Evolutionary conservation across 2,113 vertebrate species (phyloP), one percentile per base, ranked within the genome.

Genomic region (Tor tambroides): DNA sequence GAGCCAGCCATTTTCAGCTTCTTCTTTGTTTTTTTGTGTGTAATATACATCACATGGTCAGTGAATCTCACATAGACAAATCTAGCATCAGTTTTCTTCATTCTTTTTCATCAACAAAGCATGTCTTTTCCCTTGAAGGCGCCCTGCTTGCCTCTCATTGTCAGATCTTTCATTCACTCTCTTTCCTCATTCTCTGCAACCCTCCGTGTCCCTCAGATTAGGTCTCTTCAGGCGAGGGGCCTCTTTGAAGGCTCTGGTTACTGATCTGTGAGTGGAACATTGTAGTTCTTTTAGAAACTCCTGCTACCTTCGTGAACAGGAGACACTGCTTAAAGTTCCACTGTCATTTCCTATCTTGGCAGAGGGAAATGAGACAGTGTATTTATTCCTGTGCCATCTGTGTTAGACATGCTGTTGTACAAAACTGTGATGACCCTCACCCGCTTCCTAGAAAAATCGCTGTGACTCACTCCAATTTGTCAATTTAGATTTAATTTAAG

Each of bases 91-190:
- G 6, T 79, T 79, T 56, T 79, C 43, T 19, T 38, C 56, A 61
- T 61, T 85, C 26, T 74, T 71, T 77, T 76, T 91, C 86, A 65
- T 84, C 80, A 84, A 85, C 72, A 63, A 63, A 78, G 56, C 28
- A 26, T 35, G 9, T 35, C 28, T 54, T 43, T 14, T 30, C 5
- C 26, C 15, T 75, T 59, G 11, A 43, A 38, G 21, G 14, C 21
- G 0, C 23, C 49, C 14, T 26, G 14, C 30, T 65, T 87, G 56
- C 28, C 17, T 84, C 3, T 72, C 65, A 67, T 65, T 81, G 8
- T 41, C 49, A 80, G 43, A 23, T 82, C 2, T 38, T 26, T 83
- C 19, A 38, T 43, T 26, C 23, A 46, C 69, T 74, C 38, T 41
- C 21, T 35, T 67, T 43, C 12, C 10, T 76, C 63, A 69, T 30